Evolutionary conservation across 2,113 vertebrate species (phyloP), one percentile per base, ranked within the genome.

Genomic region (Herpetotheres cachinnans): DNA sequence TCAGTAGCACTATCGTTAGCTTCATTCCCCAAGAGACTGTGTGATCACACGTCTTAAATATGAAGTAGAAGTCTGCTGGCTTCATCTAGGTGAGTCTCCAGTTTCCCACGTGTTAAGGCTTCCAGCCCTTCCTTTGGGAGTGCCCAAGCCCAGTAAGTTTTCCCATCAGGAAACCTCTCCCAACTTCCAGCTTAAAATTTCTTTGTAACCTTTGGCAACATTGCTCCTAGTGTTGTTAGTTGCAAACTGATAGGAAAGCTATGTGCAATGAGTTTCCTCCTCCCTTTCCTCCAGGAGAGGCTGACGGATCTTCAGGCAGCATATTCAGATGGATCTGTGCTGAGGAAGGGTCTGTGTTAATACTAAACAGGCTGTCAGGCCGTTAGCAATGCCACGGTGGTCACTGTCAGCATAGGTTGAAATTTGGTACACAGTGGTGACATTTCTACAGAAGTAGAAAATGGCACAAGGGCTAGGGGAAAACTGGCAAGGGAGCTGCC

Each of bases 141-240:
- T 65, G 70, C 66, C 82, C 79, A 89, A 76, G 49, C 59, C 10
- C 36, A 82, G 42, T 94, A 94, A 62, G 62, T 85, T 94, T 97
- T 96, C 94, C 93, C 29, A 73, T 91, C 97, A 97, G 97, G 96
- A 97, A 97, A 94, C 96, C 89, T 94, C 95, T 88, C 94, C 96
- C 91, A 86, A 4, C 36, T 94, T 92, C 34, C 83, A 94, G 69
- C 54, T 86, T 80, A 65, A 82, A 54, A 47, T 50, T 87, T 87
- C 46, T 85, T 95, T 93, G 90, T 91, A 85, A 79, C 38, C 38
- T 96, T 95, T 91, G 81, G 38, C 79, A 93, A 10, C n/a, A 15
- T 30, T 73, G 50, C 58, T 77, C 1, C 49, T 85, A 38, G 20
- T 69, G 46, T 30, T 82, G 30, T 93, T 72, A 30, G 66, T 90